Evolutionary conservation across 2,113 vertebrate genomes (phyloP).

Genomic region (Indicator indicator): DNA sequence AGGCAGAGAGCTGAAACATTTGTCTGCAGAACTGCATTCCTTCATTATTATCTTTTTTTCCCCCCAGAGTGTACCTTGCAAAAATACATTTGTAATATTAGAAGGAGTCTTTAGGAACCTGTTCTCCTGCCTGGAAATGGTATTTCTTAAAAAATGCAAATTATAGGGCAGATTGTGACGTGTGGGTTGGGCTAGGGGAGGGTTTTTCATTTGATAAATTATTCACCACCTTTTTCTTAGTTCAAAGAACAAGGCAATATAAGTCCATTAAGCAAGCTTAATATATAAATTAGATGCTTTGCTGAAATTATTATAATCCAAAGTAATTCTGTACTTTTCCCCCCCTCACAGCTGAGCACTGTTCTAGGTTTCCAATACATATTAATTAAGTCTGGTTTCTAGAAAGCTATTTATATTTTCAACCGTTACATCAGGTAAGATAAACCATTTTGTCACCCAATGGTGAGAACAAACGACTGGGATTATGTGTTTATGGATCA

Average conservation of each 20-base stretch:
- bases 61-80: not conserved
- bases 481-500: not conserved
- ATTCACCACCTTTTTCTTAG: slow-evolving; percentile 43
- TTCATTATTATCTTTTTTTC: slow-evolving; percentile 38
- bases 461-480: not conserved
- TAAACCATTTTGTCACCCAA: not conserved
- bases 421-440: not conserved
- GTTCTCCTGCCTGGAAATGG: slow-evolving; percentile 14
- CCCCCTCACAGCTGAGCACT: not conserved
- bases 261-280: slow-evolving; percentile 54
- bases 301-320: slow-evolving; percentile 58
- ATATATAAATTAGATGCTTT: slow-evolving; percentile 66
- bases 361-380: slow-evolving; percentile 14
- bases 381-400: slow-evolving; percentile 1
- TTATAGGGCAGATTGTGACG: not conserved
- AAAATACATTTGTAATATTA: slow-evolving; percentile 45
- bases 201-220: slow-evolving; percentile 18
- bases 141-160: slow-evolving; percentile 35
- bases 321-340: not conserved
- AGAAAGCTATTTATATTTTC: slow-evolving; percentile 4
- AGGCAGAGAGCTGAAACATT: slow-evolving; percentile 47
- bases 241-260: slow-evolving; percentile 45
- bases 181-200: not conserved
- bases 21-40: slow-evolving; percentile 48
- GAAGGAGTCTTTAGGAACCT: not conserved